Evolutionary conservation across 1,140 invertebrate genomes (phyloP), one percentile per base, ranked within the genome.

Genomic region (Heterodera carotae): DNA sequence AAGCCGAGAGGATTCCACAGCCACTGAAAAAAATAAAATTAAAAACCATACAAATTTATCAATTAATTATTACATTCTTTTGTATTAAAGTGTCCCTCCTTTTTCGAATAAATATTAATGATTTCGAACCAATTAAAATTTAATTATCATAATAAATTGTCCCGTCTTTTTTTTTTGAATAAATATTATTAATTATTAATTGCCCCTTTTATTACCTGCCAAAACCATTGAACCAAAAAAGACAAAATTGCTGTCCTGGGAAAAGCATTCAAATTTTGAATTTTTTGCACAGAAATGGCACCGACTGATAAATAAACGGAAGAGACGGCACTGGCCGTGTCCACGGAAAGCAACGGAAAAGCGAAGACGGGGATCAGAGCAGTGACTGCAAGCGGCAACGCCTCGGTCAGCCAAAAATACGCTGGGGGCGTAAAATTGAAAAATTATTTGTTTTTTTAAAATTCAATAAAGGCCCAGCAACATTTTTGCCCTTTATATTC

Each of bases 1-100:
- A 6, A 96, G 88, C 85, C 93, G 92, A 74, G 92, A 92, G 82
- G 94, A 91, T 89, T 96, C 93, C 2, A 95, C 92, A 0, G 93
- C 93, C 8, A 94, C 90, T 1, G 34, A 48, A 25, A 70, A 56
- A 7, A 70, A 31, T 59, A 43, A 8, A 25, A 6, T 7, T 15
- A 27, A 48, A 33, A n/a, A 6, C 22, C 25, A 3, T n/a, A 22
- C 33, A 27, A 1, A 5, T 12, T 12, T 1, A 2, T 27, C 33
- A 39, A 39, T 39, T 39, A 5, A 39, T 39, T 39, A 12, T 39
- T 0, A 6, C 39, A 39, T 39, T 39, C 39, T 39, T 39, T 12
- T 6, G 1, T 39, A 39, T 39, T 39, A 1, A 39, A 10, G 5
- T 2, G 29, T n/a, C n/a, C n/a, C n/a, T n/a, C n/a, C n/a, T n/a